Evolutionary conservation across 1,140 invertebrate species (phyloP), one percentile per base, ranked within the genome.

Genomic region (Amphibalanus amphitrite): DNA sequence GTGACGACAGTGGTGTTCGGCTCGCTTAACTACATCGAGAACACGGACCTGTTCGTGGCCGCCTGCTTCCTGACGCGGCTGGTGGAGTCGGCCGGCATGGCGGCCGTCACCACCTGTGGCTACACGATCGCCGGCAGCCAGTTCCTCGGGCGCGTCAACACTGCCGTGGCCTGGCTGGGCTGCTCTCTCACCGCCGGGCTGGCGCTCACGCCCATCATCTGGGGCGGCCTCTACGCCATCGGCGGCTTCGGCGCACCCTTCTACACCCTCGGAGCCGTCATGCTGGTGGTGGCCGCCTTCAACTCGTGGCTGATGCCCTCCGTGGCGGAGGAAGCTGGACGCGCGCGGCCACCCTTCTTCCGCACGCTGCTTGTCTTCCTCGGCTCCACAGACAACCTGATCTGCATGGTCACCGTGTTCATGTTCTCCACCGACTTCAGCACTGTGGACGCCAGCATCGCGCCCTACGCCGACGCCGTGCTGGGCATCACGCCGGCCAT

Each of bases 61-160:
- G 76, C 74, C 10, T 70, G 75, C 20, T 78, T 78, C 29, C 78
- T 85, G 69, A 82, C 84, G 74, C 83, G 84, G 10, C 73, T 85
- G 8, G 84, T 84, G n/a, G 85, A 85, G 78, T 83, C 83, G 13
- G 83, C 80, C 77, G 84, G 83, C 8, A 83, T 82, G 74, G 79
- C 77, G 30, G 76, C 82, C 15, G 77, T 85, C 3, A 85, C 84
- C 38, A 84, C 84, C 75, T 84, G 85, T 71, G 84, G 84, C 67
- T 85, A 86, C 76, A 82, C 83, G 69, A 84, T 84, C 29, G 85
- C 84, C 28, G 76, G 84, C 33, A 76, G 78, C 6, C 75, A 86
- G 29, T 78, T 84, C 67, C 81, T 83, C 75, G 74, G 82, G 33
- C 71, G 85, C 17, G 85, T 85, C 76, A 78, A 82, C 71, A 78